phyloP scores from a whole-genome alignment of 1,140 invertebrate genomes.

The Drosophila ercepeae region DNA sequence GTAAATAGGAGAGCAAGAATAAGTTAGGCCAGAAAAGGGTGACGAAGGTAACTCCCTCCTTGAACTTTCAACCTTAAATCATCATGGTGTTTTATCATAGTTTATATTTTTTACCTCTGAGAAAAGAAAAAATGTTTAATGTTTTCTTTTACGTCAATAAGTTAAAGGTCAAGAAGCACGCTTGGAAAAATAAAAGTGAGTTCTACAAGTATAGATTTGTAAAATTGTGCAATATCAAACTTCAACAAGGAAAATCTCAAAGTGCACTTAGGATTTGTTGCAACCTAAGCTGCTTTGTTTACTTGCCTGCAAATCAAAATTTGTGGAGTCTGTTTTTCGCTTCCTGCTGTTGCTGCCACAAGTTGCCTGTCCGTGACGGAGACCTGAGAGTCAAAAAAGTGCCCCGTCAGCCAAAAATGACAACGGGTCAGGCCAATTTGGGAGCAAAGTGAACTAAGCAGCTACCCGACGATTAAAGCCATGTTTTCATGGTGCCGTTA shows the following conservation, averaged over 20 bases:
- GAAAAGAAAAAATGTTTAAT: neutral
- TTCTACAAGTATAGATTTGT: too few species aligned
- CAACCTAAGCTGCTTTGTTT: neutral
- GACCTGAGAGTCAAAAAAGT: neutral
- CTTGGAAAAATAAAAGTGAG: neutral
- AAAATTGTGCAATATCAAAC: too few species aligned
- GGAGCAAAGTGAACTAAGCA: conserved; percentile 1
- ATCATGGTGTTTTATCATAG: too few species aligned
- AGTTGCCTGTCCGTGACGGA: conserved; percentile 3
- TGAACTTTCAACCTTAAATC: too few species aligned
- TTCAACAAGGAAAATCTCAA: neutral
- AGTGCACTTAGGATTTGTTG: neutral
- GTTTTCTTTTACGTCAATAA: neutral
- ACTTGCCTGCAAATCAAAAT: neutral
- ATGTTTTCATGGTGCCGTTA: conserved; percentile 34
- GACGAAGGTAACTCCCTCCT: too few species aligned
- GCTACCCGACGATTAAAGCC: conserved; percentile 19
- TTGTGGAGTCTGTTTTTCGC: neutral
- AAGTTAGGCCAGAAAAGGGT: neutral
- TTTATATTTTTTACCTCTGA: too few species aligned
- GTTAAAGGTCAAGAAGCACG: neutral
- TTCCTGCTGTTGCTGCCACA: conserved; percentile 19
- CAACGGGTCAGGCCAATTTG: conserved; percentile 24
- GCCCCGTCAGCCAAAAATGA: conserved; percentile 46
- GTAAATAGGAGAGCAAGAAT: neutral